These are phyloP conservation scores for Zosterops lateralis DNA, from an alignment of 2,113 vertebrate genomes.

Conservation along the genomic window DNA sequence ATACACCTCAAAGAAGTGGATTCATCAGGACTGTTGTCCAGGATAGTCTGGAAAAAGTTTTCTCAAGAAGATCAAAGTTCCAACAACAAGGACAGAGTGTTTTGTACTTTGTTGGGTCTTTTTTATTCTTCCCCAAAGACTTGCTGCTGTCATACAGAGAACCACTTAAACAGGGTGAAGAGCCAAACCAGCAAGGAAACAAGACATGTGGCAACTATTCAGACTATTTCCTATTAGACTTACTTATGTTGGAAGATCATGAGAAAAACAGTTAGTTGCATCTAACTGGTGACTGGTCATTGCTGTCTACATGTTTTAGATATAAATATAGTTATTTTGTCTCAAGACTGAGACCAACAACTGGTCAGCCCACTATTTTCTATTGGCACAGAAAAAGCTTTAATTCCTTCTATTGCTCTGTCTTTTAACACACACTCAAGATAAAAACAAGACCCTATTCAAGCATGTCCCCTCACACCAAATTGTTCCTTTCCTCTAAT, in stretches of 20 bases:
- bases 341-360: not conserved
- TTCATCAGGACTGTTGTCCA: not conserved
- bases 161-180: not conserved
- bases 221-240: not conserved
- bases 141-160: not conserved
- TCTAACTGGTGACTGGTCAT: not conserved
- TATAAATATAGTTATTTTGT: not conserved
- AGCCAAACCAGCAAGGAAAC: not conserved
- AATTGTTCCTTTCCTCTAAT: not conserved
- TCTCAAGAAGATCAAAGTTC: not conserved
- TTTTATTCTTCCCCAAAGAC: not conserved
- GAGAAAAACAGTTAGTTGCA: not conserved
- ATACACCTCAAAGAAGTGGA: not conserved
- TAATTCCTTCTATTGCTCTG: not conserved
- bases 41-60: not conserved
- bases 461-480: fast-evolving
- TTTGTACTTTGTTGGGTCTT: not conserved
- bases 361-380: not conserved
- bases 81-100: not conserved
- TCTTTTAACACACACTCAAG: not conserved
- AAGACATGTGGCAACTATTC: not conserved
- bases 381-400: not conserved
- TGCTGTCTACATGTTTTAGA: not conserved
- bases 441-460: not conserved
- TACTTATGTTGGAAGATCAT: not conserved